phyloP scores from a whole-genome alignment of 2,113 vertebrate genomes.

The Eretmochelys imbricata region DNA sequence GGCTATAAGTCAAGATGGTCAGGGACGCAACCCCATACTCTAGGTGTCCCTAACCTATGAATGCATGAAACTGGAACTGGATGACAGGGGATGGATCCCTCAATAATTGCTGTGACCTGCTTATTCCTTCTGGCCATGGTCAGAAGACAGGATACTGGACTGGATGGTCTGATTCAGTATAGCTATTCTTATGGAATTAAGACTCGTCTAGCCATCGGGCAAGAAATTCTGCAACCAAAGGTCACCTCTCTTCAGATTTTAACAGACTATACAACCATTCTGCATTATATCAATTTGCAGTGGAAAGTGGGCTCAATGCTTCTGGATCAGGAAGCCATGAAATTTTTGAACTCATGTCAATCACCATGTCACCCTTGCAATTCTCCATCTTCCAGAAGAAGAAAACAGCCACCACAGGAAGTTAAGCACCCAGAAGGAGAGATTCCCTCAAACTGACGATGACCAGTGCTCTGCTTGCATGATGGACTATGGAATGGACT shows the following conservation, averaged over 20 bases:
- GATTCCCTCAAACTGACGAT: not conserved
- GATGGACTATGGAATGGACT: not conserved
- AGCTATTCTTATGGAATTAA: not conserved
- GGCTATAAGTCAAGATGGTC: no score
- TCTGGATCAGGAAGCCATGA: not conserved
- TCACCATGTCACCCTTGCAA: not conserved
- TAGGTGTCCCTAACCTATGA: no score
- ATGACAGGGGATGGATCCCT: no score
- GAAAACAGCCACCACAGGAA: no score
- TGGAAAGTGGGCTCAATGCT: not conserved
- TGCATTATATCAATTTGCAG: not conserved
- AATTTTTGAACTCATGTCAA: not conserved
- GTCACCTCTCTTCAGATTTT: not conserved
- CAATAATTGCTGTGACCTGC: no score
- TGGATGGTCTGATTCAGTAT: no score
- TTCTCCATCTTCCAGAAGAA: not conserved
- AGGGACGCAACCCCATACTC: no score
- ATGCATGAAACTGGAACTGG: no score
- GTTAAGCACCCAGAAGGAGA: no score
- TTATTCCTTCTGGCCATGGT: no score
- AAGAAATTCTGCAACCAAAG: not conserved
- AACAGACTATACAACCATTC: not conserved
- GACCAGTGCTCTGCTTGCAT: not conserved
- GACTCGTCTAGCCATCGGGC: not conserved
- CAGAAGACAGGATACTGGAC: no score